Evolutionary conservation across 2,797 vertebrate species (phyloP).

Genomic region (Oreortyx pictus): DNA sequence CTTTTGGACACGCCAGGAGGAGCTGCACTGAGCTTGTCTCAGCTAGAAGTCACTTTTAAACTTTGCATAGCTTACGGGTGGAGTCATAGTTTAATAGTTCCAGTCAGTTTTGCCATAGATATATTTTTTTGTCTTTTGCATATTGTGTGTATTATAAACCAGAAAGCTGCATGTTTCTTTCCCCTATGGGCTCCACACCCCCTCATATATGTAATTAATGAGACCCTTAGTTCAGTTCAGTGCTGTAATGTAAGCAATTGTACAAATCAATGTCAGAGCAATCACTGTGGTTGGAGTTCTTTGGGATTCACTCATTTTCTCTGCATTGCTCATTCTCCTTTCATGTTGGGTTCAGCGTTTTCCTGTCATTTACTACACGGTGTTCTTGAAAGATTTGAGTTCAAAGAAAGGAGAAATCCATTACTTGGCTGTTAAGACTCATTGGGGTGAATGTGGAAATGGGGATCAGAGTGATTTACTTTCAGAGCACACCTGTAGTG

Average conservation of each 20-base stretch:
- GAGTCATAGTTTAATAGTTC: constrained; percentile 60
- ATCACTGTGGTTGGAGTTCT: background rate
- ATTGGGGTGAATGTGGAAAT: constrained; percentile 18
- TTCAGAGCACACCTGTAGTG: constrained; percentile 56
- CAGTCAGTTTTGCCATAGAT: constrained; percentile 39
- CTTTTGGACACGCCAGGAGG: constrained; percentile 56
- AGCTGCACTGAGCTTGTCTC: constrained; percentile 66
- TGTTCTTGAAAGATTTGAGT: background rate
- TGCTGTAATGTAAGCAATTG: background rate
- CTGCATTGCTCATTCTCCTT: background rate
- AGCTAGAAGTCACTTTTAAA: constrained; percentile 65
- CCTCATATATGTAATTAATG: background rate
- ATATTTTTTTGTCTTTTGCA: background rate
- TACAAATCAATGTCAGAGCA: background rate
- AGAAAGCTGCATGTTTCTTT: background rate
- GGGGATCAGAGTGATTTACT: constrained; percentile 27
- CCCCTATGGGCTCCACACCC: background rate
- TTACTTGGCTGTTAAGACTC: background rate
- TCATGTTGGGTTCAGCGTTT: background rate
- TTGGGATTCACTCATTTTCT: background rate
- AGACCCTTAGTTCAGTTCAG: background rate
- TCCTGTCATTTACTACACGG: background rate
- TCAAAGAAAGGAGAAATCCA: constrained; percentile 18
- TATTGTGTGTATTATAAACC: background rate
- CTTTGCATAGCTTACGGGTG: constrained; percentile 61